Evolutionary conservation across 2,797 vertebrate species (phyloP).

Genomic region (Gymnopithys bicolor): DNA sequence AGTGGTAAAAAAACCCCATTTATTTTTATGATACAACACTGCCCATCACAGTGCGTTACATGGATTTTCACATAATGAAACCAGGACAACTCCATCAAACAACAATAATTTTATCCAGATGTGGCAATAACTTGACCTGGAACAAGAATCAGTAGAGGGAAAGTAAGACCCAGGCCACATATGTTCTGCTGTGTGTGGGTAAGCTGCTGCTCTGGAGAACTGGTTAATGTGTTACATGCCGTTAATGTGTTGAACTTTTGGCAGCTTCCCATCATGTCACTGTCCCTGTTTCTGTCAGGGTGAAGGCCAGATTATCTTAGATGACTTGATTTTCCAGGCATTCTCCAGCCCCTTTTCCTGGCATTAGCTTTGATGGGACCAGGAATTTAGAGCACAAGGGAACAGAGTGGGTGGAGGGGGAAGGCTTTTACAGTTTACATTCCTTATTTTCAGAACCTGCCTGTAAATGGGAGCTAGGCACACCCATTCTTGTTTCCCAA

Average conservation of each 20-base stretch:
- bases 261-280: constrained; percentile 12
- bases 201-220: background rate
- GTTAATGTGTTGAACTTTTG: constrained; percentile 49
- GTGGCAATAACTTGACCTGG: background rate
- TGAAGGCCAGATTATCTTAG: constrained; percentile 42
- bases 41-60: background rate
- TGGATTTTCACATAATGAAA: background rate
- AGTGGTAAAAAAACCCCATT: background rate
- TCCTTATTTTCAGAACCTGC: background rate
- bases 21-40: background rate
- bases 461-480: background rate
- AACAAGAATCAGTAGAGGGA: background rate
- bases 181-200: background rate
- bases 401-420: background rate
- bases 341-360: background rate
- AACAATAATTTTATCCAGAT: background rate
- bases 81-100: background rate
- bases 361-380: background rate
- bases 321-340: background rate
- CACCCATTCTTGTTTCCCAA: background rate
- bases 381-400: background rate
- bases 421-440: background rate
- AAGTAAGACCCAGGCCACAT: background rate
- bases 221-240: constrained; percentile 62
- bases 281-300: constrained; percentile 24